phyloP scores from a whole-genome alignment of 2,888 invertebrate species.

The Rhingia campestris region DNA sequence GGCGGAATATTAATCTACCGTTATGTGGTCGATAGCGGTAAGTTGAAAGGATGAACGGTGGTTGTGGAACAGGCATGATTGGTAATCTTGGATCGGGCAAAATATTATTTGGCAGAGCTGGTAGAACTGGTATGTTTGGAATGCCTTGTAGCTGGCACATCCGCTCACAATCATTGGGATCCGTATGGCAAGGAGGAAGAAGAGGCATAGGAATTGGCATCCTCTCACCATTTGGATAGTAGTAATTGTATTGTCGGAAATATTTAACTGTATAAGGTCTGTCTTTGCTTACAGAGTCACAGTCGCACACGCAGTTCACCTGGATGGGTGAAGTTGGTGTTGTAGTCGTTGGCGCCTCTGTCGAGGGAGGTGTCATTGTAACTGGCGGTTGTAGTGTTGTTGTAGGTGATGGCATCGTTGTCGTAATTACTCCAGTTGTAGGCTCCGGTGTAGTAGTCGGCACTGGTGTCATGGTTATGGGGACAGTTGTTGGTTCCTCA shows the following conservation, averaged over 20 bases:
- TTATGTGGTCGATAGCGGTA: no score
- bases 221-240: slow-evolving; percentile 24
- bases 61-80: no score
- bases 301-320: background rate
- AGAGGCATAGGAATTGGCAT: background rate
- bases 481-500: background rate
- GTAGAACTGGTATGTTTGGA: no score
- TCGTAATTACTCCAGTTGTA: background rate
- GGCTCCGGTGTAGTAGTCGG: background rate
- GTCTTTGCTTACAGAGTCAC: background rate
- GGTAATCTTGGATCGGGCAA: no score
- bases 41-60: no score
- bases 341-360: background rate
- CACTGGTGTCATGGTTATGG: background rate
- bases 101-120: no score
- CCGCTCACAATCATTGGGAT: background rate
- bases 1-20: no score
- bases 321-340: background rate
- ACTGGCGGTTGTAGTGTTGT: background rate
- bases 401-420: background rate
- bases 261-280: slow-evolving; percentile 16
- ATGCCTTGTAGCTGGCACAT: no score
- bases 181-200: background rate
- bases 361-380: background rate
- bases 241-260: slow-evolving; percentile 57